Conservation (phyloP, 2,113 vertebrate species). For the Microcebus griseorufus region DNA sequence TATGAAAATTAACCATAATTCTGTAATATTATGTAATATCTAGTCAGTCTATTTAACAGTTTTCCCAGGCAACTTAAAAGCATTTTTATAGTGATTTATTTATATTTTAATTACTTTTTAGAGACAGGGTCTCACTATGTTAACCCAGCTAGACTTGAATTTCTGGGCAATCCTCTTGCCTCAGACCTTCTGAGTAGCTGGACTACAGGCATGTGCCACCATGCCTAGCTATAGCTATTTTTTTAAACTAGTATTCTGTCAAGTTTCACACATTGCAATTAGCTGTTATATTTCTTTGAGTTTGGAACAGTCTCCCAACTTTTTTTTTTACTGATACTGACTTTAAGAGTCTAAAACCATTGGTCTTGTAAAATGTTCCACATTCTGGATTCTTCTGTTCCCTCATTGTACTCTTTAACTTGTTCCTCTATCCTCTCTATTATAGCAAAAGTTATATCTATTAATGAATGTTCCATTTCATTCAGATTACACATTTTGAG, state of each 20-base stretch:
- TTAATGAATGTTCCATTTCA: not conserved
- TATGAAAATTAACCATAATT: not conserved
- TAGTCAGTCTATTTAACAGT: not conserved
- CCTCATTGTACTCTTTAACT: not conserved
- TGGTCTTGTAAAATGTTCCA: not conserved
- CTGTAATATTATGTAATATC: not conserved
- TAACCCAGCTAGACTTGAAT: not conserved
- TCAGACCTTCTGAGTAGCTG: not conserved
- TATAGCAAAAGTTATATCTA: slow-evolving; percentile 1
- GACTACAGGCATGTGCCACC: not conserved
- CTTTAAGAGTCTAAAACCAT: not conserved
- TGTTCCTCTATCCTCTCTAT: not conserved
- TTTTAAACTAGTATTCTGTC: not conserved
- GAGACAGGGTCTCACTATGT: not conserved
- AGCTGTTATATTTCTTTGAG: not conserved
- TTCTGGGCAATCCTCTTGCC: not conserved
- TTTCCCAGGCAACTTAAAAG: not conserved
- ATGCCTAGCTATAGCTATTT: not conserved
- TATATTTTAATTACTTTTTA: not conserved
- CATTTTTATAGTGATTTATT: not conserved
- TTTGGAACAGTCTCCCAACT: not conserved
- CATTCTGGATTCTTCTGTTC: not conserved
- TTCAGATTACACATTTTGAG: not conserved
- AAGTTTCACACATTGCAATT: not conserved
- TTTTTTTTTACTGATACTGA: not conserved